phyloP scores from a whole-genome alignment of 2,797 vertebrate species.

The Propithecus perrieri region DNA sequence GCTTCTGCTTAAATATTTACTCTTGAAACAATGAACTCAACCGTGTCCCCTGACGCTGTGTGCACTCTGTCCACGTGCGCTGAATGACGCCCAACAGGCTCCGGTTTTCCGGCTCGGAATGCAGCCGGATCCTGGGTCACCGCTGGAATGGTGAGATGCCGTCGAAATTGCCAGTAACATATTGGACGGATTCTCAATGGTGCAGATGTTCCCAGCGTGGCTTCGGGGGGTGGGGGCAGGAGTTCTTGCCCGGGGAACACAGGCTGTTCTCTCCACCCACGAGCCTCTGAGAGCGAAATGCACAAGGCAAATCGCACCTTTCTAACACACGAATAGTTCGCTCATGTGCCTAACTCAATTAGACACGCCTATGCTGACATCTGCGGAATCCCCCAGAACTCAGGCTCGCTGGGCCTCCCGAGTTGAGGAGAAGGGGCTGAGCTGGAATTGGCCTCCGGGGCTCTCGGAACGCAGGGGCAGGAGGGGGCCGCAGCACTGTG shows the following conservation, averaged over 20 bases:
- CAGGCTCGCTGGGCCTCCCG: background rate
- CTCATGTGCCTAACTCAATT: fast-evolving
- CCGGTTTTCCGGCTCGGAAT: background rate
- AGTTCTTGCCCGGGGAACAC: conserved; percentile 21
- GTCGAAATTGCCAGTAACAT: conserved; percentile 30
- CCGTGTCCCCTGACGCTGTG: background rate
- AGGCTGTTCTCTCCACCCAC: conserved; percentile 39
- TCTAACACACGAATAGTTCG: background rate
- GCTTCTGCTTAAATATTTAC: background rate
- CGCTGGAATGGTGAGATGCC: conserved; percentile 23
- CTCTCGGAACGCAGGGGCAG: fast-evolving
- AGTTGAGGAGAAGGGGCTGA: background rate
- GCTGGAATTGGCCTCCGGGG: background rate
- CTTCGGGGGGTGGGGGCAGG: background rate
- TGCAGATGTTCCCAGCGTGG: conserved; percentile 24
- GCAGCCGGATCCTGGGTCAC: conserved; percentile 5
- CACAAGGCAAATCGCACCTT: background rate
- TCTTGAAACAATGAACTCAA: background rate
- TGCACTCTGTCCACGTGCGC: background rate
- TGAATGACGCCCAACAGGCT: background rate
- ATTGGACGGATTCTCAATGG: background rate
- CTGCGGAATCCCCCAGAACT: background rate
- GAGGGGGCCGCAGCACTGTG: fast-evolving
- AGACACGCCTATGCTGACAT: fast-evolving
- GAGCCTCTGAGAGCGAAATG: background rate